These are phyloP conservation scores for Tetramorium bicarinatum DNA, from an alignment of 2,888 invertebrate species.

Conservation along the genomic window DNA sequence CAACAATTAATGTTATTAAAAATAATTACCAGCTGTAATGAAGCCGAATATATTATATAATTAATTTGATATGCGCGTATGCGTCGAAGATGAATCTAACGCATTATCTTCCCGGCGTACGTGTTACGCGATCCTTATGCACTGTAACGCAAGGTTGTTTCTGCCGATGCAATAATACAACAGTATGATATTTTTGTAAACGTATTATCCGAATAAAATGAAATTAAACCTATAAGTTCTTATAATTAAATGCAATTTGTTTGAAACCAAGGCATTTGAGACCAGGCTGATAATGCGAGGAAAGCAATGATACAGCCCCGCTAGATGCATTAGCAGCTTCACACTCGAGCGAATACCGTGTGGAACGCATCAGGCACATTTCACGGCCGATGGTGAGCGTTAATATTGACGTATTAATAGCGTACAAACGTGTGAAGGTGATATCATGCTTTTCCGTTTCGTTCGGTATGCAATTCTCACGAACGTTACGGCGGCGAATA, in stretches of 20 bases:
- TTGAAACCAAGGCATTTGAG: no score
- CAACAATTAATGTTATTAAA: constrained; percentile 3
- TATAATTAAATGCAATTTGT: constrained; percentile 16
- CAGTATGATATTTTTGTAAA: neutral
- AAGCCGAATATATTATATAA: neutral
- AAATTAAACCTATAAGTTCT: neutral
- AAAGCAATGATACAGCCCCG: constrained; percentile 23
- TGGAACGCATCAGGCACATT: constrained; percentile 47
- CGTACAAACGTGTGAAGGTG: neutral
- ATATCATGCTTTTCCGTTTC: constrained; percentile 49
- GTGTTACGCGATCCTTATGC: neutral
- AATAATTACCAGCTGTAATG: constrained; percentile 22
- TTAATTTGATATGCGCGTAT: constrained; percentile 11
- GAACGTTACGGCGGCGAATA: neutral
- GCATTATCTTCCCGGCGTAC: neutral
- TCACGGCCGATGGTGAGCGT: neutral
- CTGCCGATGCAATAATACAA: neutral
- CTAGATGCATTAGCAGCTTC: constrained; percentile 12
- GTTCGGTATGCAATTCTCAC: constrained; percentile 34
- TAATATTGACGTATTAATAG: constrained; percentile 42
- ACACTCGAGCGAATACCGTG: constrained; percentile 17
- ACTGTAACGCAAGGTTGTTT: neutral
- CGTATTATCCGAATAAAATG: neutral
- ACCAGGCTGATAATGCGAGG: neutral
- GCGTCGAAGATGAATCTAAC: neutral